Conservation (phyloP, 2,888 invertebrate species). For the Hedya salicella region DNA sequence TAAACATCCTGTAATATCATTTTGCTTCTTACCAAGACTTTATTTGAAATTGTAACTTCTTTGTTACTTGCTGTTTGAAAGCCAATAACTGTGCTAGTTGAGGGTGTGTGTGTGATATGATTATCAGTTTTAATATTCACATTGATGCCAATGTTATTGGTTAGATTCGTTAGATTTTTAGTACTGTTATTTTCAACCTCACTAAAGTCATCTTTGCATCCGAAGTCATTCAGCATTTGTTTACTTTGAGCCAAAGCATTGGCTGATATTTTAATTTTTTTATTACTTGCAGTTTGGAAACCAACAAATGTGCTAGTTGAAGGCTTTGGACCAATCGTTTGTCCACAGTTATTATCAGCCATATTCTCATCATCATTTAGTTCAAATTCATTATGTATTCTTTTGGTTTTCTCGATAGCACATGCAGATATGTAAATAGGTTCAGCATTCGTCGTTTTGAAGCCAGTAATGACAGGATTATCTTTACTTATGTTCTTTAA, state of each 20-base stretch:
- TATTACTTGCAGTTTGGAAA: conserved; percentile 41
- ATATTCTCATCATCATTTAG: conserved; percentile 17
- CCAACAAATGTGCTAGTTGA: not conserved
- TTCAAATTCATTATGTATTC: conserved; percentile 54
- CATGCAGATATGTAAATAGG: conserved; percentile 48
- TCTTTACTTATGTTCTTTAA: not conserved
- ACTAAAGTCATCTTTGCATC: not conserved
- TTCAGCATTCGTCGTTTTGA: conserved; percentile 22
- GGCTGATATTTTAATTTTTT: conserved; percentile 11
- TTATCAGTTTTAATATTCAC: not conserved
- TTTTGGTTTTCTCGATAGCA: conserved; percentile 54
- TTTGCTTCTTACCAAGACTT: conserved; percentile 57
- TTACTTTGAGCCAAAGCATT: conserved; percentile 16
- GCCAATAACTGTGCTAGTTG: conserved; percentile 36
- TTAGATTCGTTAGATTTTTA: not conserved
- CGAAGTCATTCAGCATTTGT: conserved; percentile 6
- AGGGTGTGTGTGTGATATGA: not conserved
- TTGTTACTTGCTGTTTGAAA: conserved; percentile 62
- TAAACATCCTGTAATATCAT: conserved; percentile 58
- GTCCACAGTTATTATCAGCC: not conserved
- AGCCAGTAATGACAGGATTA: conserved; percentile 8
- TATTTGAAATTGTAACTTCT: conserved; percentile 54
- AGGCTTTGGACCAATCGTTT: not conserved
- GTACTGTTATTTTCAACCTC: not conserved
- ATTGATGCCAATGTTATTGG: not conserved